phyloP scores from a whole-genome alignment of 2,888 invertebrate species.

The Listrodromus nycthemerus region DNA sequence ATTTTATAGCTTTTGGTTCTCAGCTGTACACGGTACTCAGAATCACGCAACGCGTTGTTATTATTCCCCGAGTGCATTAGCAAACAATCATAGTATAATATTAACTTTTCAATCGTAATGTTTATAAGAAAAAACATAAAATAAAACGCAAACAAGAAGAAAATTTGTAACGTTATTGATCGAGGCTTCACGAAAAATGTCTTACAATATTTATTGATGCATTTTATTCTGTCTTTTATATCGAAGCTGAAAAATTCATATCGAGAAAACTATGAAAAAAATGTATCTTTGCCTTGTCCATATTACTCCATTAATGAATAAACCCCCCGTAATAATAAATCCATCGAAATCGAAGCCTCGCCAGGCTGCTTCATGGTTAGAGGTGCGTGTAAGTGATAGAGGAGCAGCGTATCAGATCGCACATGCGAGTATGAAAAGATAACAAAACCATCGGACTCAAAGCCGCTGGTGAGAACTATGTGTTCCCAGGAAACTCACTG shows the following conservation, averaged over 20 bases:
- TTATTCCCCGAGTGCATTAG: constrained; percentile 21
- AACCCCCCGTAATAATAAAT: neutral
- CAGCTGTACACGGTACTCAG: constrained; percentile 28
- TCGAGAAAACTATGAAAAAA: neutral
- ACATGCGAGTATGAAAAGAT: constrained; percentile 46
- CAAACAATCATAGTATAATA: constrained; percentile 26
- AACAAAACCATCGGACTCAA: constrained; percentile 12
- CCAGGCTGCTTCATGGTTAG: neutral
- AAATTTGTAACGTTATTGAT: neutral
- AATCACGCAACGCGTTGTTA: constrained; percentile 55
- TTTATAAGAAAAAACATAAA: neutral
- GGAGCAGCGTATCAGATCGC: constrained; percentile 37
- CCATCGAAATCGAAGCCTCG: neutral
- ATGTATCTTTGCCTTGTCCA: neutral
- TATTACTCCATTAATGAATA: neutral
- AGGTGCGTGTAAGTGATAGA: constrained; percentile 18
- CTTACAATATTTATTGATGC: neutral
- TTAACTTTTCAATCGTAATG: neutral
- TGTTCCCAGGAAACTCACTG: neutral
- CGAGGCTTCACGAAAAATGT: neutral
- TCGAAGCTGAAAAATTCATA: neutral
- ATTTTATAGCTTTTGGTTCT: constrained; percentile 44
- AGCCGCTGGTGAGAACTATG: neutral
- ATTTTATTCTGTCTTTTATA: neutral
- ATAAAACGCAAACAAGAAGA: neutral